Evolutionary conservation across 2,113 vertebrate genomes (phyloP).

Genomic region (Phainopepla nitens): DNA sequence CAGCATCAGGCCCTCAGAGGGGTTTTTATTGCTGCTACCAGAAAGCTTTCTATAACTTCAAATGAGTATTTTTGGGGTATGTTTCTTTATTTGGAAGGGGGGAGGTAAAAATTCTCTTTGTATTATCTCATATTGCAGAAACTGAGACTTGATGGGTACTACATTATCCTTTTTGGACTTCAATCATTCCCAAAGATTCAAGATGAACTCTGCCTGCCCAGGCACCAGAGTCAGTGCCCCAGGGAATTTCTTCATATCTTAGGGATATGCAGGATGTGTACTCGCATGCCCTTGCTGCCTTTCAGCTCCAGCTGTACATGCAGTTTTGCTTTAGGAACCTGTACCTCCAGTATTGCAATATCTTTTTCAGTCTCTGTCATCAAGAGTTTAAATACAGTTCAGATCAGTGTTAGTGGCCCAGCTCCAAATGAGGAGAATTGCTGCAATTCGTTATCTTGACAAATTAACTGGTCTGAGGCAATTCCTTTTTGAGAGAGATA

Average conservation of each 20-base stretch:
- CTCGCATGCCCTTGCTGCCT: constrained; percentile 53
- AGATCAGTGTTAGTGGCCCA: constrained; percentile 55
- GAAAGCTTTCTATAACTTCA: background rate
- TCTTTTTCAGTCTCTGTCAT: constrained; percentile 53
- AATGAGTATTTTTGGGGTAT: background rate
- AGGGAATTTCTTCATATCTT: constrained; percentile 59
- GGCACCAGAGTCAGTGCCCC: constrained; percentile 7
- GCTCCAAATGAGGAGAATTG: constrained; percentile 48
- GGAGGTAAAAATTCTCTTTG: background rate
- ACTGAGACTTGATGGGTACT: background rate
- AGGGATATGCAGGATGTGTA: constrained; percentile 56
- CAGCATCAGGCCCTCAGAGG: background rate
- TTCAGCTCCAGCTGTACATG: constrained; percentile 7
- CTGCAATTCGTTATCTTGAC: constrained; percentile 63
- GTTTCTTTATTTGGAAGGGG: background rate
- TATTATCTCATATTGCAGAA: background rate
- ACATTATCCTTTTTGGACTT: background rate
- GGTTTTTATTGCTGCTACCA: background rate
- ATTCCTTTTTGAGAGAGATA: constrained; percentile 53
- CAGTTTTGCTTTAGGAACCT: constrained; percentile 51
- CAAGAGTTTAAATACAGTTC: constrained; percentile 62
- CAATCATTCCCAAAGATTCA: background rate
- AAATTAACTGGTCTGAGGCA: constrained; percentile 63
- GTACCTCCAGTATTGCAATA: constrained; percentile 62
- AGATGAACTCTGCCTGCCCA: constrained; percentile 54